phyloP scores from a whole-genome alignment of 2,888 invertebrate species.

The Gortyna flavago region DNA sequence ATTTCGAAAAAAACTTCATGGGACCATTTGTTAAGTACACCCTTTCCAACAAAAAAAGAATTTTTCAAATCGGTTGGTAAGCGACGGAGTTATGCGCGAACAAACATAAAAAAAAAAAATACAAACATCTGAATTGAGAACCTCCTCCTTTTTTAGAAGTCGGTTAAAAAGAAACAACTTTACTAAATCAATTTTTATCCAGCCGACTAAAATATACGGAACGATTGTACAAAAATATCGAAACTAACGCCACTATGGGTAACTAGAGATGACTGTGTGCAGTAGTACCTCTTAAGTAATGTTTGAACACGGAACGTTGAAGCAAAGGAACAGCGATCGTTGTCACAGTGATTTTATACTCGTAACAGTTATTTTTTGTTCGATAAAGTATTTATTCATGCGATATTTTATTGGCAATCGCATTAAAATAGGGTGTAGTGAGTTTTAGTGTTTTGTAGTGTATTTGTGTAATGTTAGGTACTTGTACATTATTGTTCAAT shows the following conservation, averaged over 20 bases:
- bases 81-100: no score
- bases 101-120: no score
- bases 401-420: conserved; percentile 34
- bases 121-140: no score
- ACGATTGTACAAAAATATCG: conserved; percentile 9
- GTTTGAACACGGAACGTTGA: conserved; percentile 55
- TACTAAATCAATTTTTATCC: background rate
- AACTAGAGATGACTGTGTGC: conserved; percentile 29
- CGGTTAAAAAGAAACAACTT: background rate
- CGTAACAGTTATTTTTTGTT: conserved; percentile 50
- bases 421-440: conserved; percentile 25
- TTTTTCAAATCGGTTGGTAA: no score
- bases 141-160: no score
- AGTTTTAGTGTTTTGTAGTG: background rate
- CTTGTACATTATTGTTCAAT: background rate
- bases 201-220: background rate
- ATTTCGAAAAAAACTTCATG: no score
- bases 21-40: no score
- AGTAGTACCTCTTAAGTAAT: conserved; percentile 63
- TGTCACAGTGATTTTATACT: conserved; percentile 52
- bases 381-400: conserved; percentile 37
- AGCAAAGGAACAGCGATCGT: conserved; percentile 29
- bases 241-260: background rate
- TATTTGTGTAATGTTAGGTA: background rate
- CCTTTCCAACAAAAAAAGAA: no score